Conservation (phyloP, 2,797 vertebrate genomes). For the Pseudochromis fuscus region DNA sequence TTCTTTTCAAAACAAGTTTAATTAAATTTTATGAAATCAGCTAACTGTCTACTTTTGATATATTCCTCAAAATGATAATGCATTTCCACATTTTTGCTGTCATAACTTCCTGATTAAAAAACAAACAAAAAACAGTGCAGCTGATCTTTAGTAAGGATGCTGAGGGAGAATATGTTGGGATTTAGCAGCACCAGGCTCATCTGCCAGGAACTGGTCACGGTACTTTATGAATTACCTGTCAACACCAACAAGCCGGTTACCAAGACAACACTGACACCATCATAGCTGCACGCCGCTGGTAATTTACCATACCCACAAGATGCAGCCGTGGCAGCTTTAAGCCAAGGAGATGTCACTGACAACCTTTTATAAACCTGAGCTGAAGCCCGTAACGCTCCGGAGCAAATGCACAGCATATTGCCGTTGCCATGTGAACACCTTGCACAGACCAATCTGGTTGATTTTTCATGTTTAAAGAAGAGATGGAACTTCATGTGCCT, state of each 20-base stretch:
- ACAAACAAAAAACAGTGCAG: not conserved
- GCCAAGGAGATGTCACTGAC: constrained; percentile 42
- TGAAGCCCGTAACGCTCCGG: constrained; percentile 21
- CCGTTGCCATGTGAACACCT: constrained; percentile 52
- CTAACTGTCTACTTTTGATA: too few relatives aligned
- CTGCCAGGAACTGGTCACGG: not conserved
- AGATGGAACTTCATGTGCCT: constrained; percentile 30
- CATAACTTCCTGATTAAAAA: not conserved
- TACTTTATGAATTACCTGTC: constrained; percentile 44
- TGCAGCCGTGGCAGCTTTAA: constrained; percentile 33
- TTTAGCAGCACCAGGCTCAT: constrained; percentile 15
- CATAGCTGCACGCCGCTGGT: constrained; percentile 3
- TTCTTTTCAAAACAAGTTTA: too few relatives aligned
- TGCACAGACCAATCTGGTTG: constrained; percentile 11
- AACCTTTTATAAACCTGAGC: constrained; percentile 43
- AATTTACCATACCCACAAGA: constrained; percentile 29
- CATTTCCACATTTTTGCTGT: not conserved
- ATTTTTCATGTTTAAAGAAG: constrained; percentile 47
- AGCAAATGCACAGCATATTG: constrained; percentile 21
- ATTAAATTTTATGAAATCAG: too few relatives aligned
- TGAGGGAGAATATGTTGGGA: not conserved
- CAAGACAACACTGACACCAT: constrained; percentile 37
- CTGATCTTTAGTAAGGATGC: not conserved
- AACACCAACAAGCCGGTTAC: constrained; percentile 43
- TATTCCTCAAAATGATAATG: not conserved